A percentile compares a stretch with the other conserved stretches of the same genome.
Evolutionary conservation across 2,888 invertebrate genomes (phyloP).

Genomic region (Amphipoea oculea): DNA sequence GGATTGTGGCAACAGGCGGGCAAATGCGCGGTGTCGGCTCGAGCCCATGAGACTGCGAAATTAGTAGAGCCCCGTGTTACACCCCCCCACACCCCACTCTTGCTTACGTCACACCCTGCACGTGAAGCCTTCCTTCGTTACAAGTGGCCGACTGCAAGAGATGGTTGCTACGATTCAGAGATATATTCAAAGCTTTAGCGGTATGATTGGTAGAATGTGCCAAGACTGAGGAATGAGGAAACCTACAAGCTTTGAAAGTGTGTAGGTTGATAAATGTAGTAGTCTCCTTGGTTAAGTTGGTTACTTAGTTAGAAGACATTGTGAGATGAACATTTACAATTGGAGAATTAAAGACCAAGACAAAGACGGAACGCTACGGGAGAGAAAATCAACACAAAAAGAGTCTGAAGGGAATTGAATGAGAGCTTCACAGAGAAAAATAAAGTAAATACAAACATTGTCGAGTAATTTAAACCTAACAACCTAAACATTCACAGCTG

Average conservation of each 20-base stretch:
- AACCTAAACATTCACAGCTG: constrained; percentile 43
- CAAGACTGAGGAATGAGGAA: constrained; percentile 38
- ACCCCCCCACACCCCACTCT: constrained; percentile 55
- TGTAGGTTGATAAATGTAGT: constrained; percentile 13
- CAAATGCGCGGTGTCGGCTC: constrained; percentile 73
- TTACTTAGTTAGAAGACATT: constrained; percentile 11
- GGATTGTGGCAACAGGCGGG: constrained; percentile 77
- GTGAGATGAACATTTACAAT: constrained; percentile 17
- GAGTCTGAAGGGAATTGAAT: background rate
- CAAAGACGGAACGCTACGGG: constrained; percentile 7
- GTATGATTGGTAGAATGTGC: constrained; percentile 45
- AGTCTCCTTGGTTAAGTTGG: constrained; percentile 3
- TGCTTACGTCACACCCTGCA: constrained; percentile 70
- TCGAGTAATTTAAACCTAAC: constrained; percentile 35
- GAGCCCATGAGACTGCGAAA: constrained; percentile 82
- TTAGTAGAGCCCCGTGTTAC: constrained; percentile 80
- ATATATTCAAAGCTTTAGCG: constrained; percentile 50
- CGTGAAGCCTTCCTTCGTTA: constrained; percentile 66
- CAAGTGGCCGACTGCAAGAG: constrained; percentile 66
- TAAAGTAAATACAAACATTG: constrained; percentile 36
- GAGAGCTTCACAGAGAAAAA: background rate
- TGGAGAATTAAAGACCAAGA: background rate
- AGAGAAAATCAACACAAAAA: constrained; percentile 16
- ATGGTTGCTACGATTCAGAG: constrained; percentile 52
- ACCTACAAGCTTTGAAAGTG: constrained; percentile 25